Evolutionary conservation across 2,888 invertebrate genomes (phyloP).

Genomic region (Lepidocyrtoides sp.): DNA sequence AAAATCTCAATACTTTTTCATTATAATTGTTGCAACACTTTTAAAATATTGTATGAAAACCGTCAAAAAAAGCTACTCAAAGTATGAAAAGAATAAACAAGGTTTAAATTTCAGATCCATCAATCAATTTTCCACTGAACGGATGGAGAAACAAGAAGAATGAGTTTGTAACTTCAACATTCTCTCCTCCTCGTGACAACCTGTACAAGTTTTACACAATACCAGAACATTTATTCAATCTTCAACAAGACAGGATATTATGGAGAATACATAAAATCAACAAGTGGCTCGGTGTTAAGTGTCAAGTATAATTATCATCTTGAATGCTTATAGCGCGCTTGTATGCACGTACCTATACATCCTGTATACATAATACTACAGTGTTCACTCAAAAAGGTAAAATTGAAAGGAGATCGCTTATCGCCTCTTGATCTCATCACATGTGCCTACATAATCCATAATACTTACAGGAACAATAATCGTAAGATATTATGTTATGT

Average conservation of each 20-base stretch:
- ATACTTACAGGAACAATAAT: slow-evolving; percentile 50
- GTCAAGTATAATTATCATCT: slow-evolving; percentile 69
- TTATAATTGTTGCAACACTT: too few species aligned
- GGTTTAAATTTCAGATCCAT: slow-evolving; percentile 24
- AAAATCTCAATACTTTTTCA: too few species aligned
- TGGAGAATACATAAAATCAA: slow-evolving; percentile 52
- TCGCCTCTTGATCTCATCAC: slow-evolving; percentile 48
- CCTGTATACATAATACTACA: not conserved
- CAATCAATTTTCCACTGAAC: slow-evolving; percentile 7
- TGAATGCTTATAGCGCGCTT: not conserved
- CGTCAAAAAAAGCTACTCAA: not conserved
- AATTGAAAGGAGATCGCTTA: not conserved
- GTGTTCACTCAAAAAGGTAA: not conserved
- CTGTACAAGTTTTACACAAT: slow-evolving; percentile 13
- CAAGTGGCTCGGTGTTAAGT: slow-evolving; percentile 58
- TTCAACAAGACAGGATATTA: not conserved
- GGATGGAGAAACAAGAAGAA: not conserved
- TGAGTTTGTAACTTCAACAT: not conserved
- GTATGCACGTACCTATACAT: not conserved
- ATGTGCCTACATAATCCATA: slow-evolving; percentile 22
- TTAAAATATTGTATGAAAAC: too few species aligned
- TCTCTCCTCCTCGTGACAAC: not conserved
- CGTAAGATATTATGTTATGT: slow-evolving; percentile 20
- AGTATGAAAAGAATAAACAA: not conserved
- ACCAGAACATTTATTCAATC: slow-evolving; percentile 29